Conservation (phyloP, 2,113 vertebrate genomes). For the Nannospalax galili region DNA sequence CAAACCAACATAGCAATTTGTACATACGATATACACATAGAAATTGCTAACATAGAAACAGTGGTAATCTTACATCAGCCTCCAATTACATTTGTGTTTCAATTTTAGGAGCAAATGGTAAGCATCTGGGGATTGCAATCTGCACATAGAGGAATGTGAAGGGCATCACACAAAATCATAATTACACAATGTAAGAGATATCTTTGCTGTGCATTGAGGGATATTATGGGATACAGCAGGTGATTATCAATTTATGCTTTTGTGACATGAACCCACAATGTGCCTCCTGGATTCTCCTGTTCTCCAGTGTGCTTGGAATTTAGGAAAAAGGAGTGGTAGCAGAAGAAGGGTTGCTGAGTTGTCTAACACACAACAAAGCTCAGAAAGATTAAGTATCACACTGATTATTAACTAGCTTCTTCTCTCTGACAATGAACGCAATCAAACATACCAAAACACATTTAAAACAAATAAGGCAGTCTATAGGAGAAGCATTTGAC, state of each 20-base stretch:
- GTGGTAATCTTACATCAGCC: conserved; percentile 27
- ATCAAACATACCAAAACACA: not conserved
- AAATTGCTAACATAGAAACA: conserved; percentile 43
- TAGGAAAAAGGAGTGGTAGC: not conserved
- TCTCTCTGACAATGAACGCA: not conserved
- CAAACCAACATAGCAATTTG: conserved; percentile 20
- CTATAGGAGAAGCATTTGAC: not conserved
- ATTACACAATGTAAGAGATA: conserved; percentile 32
- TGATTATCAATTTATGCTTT: conserved; percentile 51
- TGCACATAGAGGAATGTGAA: conserved; percentile 39
- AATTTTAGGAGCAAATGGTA: conserved; percentile 37
- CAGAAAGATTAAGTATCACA: not conserved
- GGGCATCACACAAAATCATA: conserved; percentile 41
- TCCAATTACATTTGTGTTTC: conserved; percentile 62
- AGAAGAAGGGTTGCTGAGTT: not conserved
- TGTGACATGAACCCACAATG: not conserved
- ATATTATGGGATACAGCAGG: conserved; percentile 20
- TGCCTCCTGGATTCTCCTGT: not conserved
- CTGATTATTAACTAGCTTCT: not conserved
- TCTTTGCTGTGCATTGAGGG: not conserved
- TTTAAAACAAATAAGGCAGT: conserved; percentile 8
- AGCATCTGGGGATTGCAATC: not conserved
- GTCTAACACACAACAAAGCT: not conserved
- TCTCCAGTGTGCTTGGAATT: not conserved
- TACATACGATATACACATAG: not conserved